A percentile compares a stretch with the other conserved stretches of the same genome.
phyloP scores from a whole-genome alignment of 92 coral and sea anemone species.

The Paramuricea clavata region DNA sequence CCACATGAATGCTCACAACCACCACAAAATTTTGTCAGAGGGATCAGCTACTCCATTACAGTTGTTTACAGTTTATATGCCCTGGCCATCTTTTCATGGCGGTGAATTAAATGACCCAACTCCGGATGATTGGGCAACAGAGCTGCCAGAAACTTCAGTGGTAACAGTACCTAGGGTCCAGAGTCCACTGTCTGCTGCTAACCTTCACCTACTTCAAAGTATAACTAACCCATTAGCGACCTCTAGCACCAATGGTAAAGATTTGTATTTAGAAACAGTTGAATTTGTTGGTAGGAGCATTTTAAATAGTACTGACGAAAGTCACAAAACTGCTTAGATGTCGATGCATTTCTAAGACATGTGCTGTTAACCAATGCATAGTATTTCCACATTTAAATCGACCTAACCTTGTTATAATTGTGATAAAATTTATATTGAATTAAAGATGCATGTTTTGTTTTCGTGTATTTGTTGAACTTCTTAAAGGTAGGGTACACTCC shows the following conservation, averaged over 20 bases:
- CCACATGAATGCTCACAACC: constrained; percentile 27
- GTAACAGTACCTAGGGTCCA: not conserved
- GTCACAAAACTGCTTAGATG: not conserved
- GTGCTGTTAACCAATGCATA: not conserved
- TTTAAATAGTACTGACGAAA: not conserved
- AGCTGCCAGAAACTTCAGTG: not conserved
- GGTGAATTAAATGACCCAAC: not conserved
- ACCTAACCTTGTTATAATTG: not conserved
- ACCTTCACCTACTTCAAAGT: not conserved
- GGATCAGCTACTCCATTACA: constrained; percentile 27
- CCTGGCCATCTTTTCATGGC: not conserved
- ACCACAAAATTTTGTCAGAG: constrained; percentile 14
- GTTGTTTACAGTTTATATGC: constrained; percentile 1
- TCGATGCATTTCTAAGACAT: not conserved
- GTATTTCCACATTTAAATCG: not conserved
- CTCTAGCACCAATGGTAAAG: not conserved
- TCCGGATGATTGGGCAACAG: not conserved
- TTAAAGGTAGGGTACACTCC: too few species aligned
- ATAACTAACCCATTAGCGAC: not conserved
- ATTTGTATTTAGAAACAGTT: constrained; percentile 16
- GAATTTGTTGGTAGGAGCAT: constrained; percentile 15
- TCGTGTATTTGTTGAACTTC: too few species aligned
- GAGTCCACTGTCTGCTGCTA: not conserved
- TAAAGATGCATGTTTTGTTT: too few species aligned
- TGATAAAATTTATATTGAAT: too few species aligned